These are phyloP conservation scores for Sebastes schlegelii DNA, from an alignment of 2,113 vertebrate genomes.

Conservation along the genomic window DNA sequence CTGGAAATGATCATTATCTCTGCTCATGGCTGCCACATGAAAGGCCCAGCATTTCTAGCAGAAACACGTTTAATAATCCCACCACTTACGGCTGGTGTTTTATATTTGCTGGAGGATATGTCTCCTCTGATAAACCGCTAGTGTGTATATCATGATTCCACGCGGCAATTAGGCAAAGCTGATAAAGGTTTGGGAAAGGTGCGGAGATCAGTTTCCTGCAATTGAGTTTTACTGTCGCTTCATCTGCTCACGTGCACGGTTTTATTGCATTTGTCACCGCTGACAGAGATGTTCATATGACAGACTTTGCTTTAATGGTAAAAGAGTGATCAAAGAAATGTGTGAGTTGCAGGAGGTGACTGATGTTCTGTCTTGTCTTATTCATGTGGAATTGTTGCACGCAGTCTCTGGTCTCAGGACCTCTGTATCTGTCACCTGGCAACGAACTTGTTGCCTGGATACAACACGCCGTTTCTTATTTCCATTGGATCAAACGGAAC, in stretches of 20 bases:
- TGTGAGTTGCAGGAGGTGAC: slow-evolving; percentile 47
- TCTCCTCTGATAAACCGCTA: slow-evolving; percentile 44
- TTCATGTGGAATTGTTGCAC: slow-evolving; percentile 61
- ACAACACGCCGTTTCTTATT: slow-evolving; percentile 77
- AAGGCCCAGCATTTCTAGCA: slow-evolving; percentile 50
- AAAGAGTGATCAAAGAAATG: slow-evolving; percentile 38
- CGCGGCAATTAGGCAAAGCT: slow-evolving; percentile 38
- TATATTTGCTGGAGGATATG: slow-evolving; percentile 33
- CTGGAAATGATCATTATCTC: slow-evolving; percentile 72
- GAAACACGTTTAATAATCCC: slow-evolving; percentile 66
- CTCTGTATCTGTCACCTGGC: slow-evolving; percentile 84
- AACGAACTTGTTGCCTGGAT: slow-evolving; percentile 85
- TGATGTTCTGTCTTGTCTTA: slow-evolving; percentile 62
- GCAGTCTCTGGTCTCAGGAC: slow-evolving; percentile 73
- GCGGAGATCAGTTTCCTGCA: slow-evolving; percentile 5
- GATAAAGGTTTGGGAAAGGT: slow-evolving; percentile 41
- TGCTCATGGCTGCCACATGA: slow-evolving; percentile 58
- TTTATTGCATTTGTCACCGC: slow-evolving; percentile 3
- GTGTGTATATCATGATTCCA: slow-evolving; percentile 34
- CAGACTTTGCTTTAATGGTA: slow-evolving; percentile 18
- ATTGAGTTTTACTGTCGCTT: slow-evolving; percentile 19
- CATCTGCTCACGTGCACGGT: neutral
- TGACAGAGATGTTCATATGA: neutral
- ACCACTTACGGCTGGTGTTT: slow-evolving; percentile 71
- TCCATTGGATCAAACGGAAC: slow-evolving; percentile 66